Base-by-base conservation (phyloP, 2,888 invertebrate genomes). In the Zelleria hepariella region DNA sequence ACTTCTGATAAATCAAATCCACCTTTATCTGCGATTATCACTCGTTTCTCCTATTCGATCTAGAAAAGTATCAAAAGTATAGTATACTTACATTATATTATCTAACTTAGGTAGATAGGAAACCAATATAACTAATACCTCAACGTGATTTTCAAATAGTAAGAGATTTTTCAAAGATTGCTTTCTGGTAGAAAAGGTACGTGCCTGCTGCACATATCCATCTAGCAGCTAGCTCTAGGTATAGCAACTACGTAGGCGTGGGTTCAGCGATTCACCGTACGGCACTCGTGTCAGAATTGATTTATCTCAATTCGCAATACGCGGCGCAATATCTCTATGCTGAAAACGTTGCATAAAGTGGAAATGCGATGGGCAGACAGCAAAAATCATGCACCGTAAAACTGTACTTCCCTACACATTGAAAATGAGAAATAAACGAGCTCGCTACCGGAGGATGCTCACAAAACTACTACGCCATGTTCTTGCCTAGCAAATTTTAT, bases 351-450 rank as follows among this genome's bases (percentile, higher is more conserved):
- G 51, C 21, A n/a, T 8, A 56, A 56, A 47, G 56, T 32, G 42
- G 56, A 23, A 56, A 15, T 7, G 24, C 42, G 42, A 56, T 23
- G 42, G 20, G 26, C 54, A 24, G 75, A 74, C 75, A 75, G 74
- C 73, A 68, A 74, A 62, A 76, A 74, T 75, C 68, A 71, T 66
- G 67, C 66, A 73, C 71, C 75, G 77, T 72, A 77, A 78, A 72
- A 71, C 70, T 73, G 72, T 73, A 75, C 68, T 71, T 74, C 25
- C 25, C 18, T n/a, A 20, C 21, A 51, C 51, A 51, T 51, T 51
- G 51, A 51, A 51, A 21, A 20, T 6, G 51, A 20, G 51, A 21
- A 20, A 51, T 21, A 51, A 51, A 51, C 6, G 51, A 21, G 23
- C 8, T 4, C 51, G 51, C 21, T 42, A 10, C 15, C 32, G 2